Evolutionary conservation across 1,140 invertebrate species (phyloP).

Genomic region (Tyrophagus putrescentiae): DNA sequence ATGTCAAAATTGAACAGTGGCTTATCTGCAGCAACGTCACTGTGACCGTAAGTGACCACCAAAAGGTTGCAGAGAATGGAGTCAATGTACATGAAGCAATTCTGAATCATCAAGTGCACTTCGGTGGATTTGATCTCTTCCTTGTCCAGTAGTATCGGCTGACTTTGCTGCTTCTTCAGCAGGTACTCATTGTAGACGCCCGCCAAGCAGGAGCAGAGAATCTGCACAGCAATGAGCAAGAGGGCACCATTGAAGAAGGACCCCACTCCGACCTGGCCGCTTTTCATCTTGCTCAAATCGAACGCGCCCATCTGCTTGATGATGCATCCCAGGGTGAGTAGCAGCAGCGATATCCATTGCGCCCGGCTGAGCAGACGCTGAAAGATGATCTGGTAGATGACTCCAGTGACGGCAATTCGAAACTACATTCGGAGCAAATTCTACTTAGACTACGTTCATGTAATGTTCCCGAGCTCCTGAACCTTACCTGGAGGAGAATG

Average conservation of each 20-base stretch:
- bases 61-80: slow-evolving; percentile 77
- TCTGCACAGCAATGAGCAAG: slow-evolving; percentile 32
- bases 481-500: slow-evolving; percentile 47
- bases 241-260: neutral
- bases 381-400: slow-evolving; percentile 84
- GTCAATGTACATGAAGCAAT: slow-evolving; percentile 87
- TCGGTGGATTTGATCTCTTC: too few relatives aligned
- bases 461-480: neutral
- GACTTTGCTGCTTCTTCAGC: slow-evolving; percentile 53
- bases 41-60: slow-evolving; percentile 34
- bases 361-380: slow-evolving; percentile 58
- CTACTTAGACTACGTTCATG: neutral
- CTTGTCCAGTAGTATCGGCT: too few relatives aligned
- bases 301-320: slow-evolving; percentile 51
- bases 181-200: slow-evolving; percentile 93
- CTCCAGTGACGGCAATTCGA: slow-evolving; percentile 73
- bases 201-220: slow-evolving; percentile 76
- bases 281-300: neutral
- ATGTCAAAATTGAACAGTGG: slow-evolving; percentile 27
- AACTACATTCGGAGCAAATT: slow-evolving; percentile 45
- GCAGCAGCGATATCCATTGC: slow-evolving; percentile 77
- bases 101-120: slow-evolving; percentile 80
- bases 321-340: slow-evolving; percentile 77
- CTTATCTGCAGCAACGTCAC: neutral
- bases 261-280: neutral